A percentile compares a stretch with the other conserved stretches of the same genome.
These are phyloP conservation scores for Lagorchestes hirsutus DNA, from an alignment of 2,797 vertebrate species.

Conservation along the genomic window DNA sequence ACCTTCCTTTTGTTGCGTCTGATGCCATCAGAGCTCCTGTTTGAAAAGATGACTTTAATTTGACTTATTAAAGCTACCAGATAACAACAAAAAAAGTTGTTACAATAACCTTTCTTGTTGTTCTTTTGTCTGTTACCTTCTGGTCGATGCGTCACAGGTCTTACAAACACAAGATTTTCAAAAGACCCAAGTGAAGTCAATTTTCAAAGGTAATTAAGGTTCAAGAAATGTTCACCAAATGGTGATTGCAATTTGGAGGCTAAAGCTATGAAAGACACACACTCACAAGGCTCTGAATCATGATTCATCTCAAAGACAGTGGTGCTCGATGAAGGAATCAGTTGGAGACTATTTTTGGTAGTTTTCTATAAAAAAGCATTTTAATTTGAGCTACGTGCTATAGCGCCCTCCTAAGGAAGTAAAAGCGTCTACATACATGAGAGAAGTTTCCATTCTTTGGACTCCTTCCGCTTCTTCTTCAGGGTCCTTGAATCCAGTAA, in stretches of 20 bases:
- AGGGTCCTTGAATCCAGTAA: conserved; percentile 96
- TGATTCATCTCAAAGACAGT: neutral
- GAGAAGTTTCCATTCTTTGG: conserved; percentile 90
- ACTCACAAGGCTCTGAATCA: neutral
- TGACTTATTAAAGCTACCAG: neutral
- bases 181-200: neutral
- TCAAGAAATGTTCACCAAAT: neutral
- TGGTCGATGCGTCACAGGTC: neutral
- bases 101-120: neutral
- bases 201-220: neutral
- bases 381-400: conserved; percentile 43
- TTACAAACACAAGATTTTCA: neutral
- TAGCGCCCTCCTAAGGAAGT: conserved; percentile 30
- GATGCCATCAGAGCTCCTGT: neutral
- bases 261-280: neutral
- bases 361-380: conserved; percentile 23
- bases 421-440: conserved; percentile 87
- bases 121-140: neutral
- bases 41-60: neutral
- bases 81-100: neutral
- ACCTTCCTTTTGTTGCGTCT: neutral
- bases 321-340: conserved; percentile 7
- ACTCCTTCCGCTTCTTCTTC: conserved; percentile 94
- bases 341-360: conserved; percentile 1
- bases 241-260: conserved; percentile 10